Conservation (phyloP, 2,113 vertebrate species). For the Athene noctua region DNA sequence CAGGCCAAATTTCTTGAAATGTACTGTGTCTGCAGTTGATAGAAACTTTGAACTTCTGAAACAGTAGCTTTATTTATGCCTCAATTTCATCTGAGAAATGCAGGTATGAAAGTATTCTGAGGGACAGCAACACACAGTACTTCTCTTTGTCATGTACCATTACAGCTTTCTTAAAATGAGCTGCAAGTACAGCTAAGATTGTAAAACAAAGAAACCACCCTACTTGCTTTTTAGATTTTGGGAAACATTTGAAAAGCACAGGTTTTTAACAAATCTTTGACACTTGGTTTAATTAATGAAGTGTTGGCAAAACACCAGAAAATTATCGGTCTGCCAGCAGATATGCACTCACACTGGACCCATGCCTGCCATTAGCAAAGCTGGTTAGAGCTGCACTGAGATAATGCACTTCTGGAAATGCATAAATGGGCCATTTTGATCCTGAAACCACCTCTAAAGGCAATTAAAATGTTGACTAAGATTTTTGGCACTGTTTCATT, state of each 20-base stretch:
- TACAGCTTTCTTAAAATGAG: background rate
- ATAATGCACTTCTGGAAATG: background rate
- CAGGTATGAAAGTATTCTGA: background rate
- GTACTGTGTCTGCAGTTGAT: background rate
- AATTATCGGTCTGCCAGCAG: background rate
- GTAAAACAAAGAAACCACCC: background rate
- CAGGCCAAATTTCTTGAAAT: background rate
- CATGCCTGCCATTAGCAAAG: background rate
- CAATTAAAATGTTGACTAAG: slow-evolving; percentile 24
- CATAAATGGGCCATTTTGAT: background rate
- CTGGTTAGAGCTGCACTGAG: background rate
- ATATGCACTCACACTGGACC: background rate
- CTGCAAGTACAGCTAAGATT: background rate
- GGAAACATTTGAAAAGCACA: background rate
- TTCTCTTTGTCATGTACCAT: background rate
- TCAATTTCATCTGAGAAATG: background rate
- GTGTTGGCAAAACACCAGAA: background rate
- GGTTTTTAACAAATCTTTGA: background rate
- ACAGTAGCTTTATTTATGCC: background rate
- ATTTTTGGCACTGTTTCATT: background rate
- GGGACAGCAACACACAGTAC: background rate
- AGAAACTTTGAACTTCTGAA: background rate
- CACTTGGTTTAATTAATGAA: background rate
- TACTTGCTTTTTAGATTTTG: background rate
- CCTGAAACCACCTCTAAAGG: background rate